A percentile compares a stretch with the other conserved stretches of the same genome.
Conservation (phyloP, 2,888 invertebrate genomes). For the Malacosoma neustria region DNA sequence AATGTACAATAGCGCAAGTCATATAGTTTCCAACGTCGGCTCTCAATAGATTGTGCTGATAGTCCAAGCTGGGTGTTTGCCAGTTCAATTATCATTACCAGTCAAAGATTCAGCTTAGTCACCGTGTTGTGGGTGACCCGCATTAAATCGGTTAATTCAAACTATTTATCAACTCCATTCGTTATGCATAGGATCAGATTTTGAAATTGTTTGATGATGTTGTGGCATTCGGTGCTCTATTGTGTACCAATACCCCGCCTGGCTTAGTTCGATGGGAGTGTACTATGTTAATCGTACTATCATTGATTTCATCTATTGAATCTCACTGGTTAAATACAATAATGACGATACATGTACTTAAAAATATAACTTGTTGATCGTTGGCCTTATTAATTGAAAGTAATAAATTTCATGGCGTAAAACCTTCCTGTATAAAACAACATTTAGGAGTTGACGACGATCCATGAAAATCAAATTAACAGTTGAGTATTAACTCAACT, state of each 20-base stretch:
- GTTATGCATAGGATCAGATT: slow-evolving; percentile 73
- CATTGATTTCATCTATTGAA: slow-evolving; percentile 58
- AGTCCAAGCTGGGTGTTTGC: slow-evolving; percentile 69
- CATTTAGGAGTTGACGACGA: no score
- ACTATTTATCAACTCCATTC: slow-evolving; percentile 72
- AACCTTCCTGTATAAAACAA: no score
- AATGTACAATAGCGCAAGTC: slow-evolving; percentile 68
- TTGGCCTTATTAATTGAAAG: not conserved
- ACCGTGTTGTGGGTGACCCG: slow-evolving; percentile 71
- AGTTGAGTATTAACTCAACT: no score
- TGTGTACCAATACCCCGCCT: slow-evolving; percentile 45
- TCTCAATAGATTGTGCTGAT: slow-evolving; percentile 62
- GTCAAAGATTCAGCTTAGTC: slow-evolving; percentile 55
- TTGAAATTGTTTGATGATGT: slow-evolving; percentile 71
- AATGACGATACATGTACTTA: slow-evolving; percentile 5
- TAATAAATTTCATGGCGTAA: no score
- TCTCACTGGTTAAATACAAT: slow-evolving; percentile 30
- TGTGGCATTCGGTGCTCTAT: slow-evolving; percentile 52
- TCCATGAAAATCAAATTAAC: no score
- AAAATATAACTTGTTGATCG: not conserved
- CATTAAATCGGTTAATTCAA: slow-evolving; percentile 75
- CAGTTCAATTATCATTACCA: slow-evolving; percentile 74
- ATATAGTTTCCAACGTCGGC: slow-evolving; percentile 58
- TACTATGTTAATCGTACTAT: slow-evolving; percentile 61
- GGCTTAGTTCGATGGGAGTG: slow-evolving; percentile 69